Evolutionary conservation across 1,140 invertebrate genomes (phyloP).

Genomic region (Wasmannia auropunctata): DNA sequence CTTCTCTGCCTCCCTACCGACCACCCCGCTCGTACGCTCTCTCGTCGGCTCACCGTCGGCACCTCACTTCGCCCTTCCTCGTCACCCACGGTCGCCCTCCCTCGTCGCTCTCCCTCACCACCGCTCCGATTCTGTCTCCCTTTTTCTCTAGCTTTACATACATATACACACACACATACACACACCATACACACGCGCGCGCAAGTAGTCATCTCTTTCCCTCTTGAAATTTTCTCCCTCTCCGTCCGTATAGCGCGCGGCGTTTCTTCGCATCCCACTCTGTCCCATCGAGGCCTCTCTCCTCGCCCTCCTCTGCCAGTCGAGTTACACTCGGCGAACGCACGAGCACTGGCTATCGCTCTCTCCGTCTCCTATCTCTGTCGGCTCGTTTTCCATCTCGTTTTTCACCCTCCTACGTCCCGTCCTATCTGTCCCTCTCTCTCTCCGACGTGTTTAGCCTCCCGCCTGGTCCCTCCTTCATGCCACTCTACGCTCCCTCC

Average conservation of each 20-base stretch:
- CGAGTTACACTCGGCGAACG: constrained; percentile 69
- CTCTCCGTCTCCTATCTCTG: constrained; percentile 41
- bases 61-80: constrained; percentile 44
- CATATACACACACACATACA: not conserved
- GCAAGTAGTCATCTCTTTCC: constrained; percentile 28
- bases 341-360: constrained; percentile 67
- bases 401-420: constrained; percentile 29
- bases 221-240: constrained; percentile 22
- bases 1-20: constrained; percentile 71
- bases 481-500: constrained; percentile 59
- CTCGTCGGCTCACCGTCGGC: constrained; percentile 63
- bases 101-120: constrained; percentile 37
- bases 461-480: constrained; percentile 45
- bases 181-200: not conserved
- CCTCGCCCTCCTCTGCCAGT: constrained; percentile 44
- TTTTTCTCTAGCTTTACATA: constrained; percentile 17
- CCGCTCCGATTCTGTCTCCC: constrained; percentile 20
- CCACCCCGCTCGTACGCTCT: constrained; percentile 72
- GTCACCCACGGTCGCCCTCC: constrained; percentile 52
- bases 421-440: constrained; percentile 11
- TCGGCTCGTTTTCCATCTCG: constrained; percentile 41
- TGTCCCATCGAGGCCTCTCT: constrained; percentile 12
- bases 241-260: constrained; percentile 31
- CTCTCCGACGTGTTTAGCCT: constrained; percentile 62
- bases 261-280: constrained; percentile 46